Evolutionary conservation across 2,888 invertebrate species (phyloP), one percentile per base, ranked within the genome.

Genomic region (Agrotis puta): DNA sequence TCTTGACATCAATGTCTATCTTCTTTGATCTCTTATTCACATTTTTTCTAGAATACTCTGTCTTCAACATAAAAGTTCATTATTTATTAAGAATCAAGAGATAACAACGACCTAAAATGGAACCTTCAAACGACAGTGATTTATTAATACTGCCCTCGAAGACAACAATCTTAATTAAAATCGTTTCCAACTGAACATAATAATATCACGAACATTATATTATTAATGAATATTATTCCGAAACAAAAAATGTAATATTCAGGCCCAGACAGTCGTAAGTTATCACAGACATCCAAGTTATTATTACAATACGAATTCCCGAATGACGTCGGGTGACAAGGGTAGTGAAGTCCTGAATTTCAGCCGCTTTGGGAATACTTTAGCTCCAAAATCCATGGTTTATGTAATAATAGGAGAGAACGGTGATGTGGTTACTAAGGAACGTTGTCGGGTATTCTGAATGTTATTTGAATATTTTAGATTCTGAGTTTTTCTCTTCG

Each of bases 321-420:
- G 53, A 43, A 73, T 53, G 83, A 68, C 58, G 56, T 70, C 67
- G 57, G 59, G 77, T 84, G 84, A 84, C 77, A 65, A 69, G 83
- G 85, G 84, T 83, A 74, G 83, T 83, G 83, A 77, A 72, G 79
- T 67, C 76, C 71, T 62, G 77, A 78, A 84, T 83, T 83, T 81
- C 75, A 69, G 66, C 59, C 80, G 73, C 80, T 45, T 63, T 72
- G 85, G 83, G 85, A 83, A 85, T 84, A 83, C 83, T 79, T 83
- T 62, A 66, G 51, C 67, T 66, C 43, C 51, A 50, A 74, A 81
- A 79, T 79, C 82, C 77, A 82, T 71, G 65, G 82, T 65, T 83
- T 77, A 77, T 71, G 77, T 69, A 66, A 66, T 82, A 74, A 70
- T 70, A 54, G 57, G 20, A 43, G 50, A 61, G 43, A 62, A 67